Percentiles rank a stretch among this genome's conserved stretches.
These are phyloP conservation scores for Mesorhabditis belari DNA, from an alignment of 2,888 invertebrate genomes.

Conservation along the genomic window DNA sequence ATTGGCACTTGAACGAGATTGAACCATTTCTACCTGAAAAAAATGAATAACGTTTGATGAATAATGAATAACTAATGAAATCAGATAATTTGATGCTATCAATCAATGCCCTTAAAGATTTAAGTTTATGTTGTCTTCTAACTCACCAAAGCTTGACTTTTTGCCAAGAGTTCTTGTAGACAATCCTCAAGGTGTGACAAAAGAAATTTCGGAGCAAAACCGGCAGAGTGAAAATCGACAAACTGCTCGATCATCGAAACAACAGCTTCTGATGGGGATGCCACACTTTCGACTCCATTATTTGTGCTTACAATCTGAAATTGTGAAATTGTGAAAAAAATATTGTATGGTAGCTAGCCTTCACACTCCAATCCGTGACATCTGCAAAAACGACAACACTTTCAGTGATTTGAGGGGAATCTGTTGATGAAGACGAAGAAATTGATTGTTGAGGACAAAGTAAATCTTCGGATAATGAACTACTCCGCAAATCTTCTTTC, in stretches of 20 bases:
- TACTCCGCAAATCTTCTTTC: not conserved
- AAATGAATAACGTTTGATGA: not conserved
- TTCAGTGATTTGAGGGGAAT: slow-evolving; percentile 13
- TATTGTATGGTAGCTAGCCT: slow-evolving; percentile 8
- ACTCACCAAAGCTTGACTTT: slow-evolving; percentile 31
- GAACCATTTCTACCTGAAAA: slow-evolving; percentile 1
- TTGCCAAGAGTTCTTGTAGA: slow-evolving; percentile 41
- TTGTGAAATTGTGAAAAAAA: not conserved
- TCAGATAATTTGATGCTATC: not conserved
- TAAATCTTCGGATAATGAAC: not conserved
- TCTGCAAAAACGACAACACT: slow-evolving; percentile 29
- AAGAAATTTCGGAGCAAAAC: slow-evolving; percentile 29
- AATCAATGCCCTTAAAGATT: not conserved
- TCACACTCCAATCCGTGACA: slow-evolving; percentile 16
- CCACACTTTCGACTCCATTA: slow-evolving; percentile 25
- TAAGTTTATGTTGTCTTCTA: not conserved
- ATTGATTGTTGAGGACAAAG: not conserved
- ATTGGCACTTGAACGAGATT: slow-evolving; percentile 3
- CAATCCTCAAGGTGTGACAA: slow-evolving; percentile 48
- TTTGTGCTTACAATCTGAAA: slow-evolving; percentile 21
- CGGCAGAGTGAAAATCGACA: slow-evolving; percentile 23
- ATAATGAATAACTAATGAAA: not conserved
- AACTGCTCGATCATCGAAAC: slow-evolving; percentile 46
- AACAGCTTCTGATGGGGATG: slow-evolving; percentile 39
- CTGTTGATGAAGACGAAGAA: slow-evolving; percentile 2